These are phyloP conservation scores for Setophaga kirtlandii DNA, from an alignment of 2,113 vertebrate species.

Conservation along the genomic window DNA sequence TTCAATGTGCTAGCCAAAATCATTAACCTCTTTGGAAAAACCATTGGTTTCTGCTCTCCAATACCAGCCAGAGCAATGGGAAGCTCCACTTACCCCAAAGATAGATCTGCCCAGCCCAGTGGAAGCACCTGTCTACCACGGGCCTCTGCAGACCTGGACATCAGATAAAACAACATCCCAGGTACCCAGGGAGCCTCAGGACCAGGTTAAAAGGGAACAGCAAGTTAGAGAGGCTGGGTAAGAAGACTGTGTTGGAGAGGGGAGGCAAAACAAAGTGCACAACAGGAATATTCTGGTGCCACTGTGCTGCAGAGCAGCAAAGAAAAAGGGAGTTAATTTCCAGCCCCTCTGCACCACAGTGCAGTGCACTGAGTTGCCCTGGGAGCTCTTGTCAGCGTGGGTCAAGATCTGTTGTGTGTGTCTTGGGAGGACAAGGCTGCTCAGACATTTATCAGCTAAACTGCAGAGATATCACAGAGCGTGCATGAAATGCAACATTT, in stretches of 20 bases:
- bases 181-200: background rate
- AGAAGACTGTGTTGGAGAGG: background rate
- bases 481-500: background rate
- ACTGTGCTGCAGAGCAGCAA: background rate
- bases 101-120: background rate
- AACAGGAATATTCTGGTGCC: background rate
- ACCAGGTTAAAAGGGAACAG: background rate
- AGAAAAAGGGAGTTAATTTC: background rate
- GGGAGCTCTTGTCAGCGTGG: background rate
- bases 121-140: background rate
- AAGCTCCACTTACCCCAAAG: background rate
- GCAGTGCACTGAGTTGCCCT: rapidly evolving
- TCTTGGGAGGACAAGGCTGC: background rate
- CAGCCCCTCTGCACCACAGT: background rate
- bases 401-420: background rate
- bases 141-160: background rate
- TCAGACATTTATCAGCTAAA: background rate
- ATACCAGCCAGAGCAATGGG: background rate
- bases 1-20: background rate
- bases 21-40: background rate
- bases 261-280: background rate
- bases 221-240: background rate
- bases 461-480: background rate
- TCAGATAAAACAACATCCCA: background rate
- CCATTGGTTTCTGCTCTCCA: background rate